A percentile compares a stretch with the other conserved stretches of the same genome.
These are phyloP conservation scores for Halcyon senegalensis DNA, from an alignment of 2,113 vertebrate species.

Conservation along the genomic window DNA sequence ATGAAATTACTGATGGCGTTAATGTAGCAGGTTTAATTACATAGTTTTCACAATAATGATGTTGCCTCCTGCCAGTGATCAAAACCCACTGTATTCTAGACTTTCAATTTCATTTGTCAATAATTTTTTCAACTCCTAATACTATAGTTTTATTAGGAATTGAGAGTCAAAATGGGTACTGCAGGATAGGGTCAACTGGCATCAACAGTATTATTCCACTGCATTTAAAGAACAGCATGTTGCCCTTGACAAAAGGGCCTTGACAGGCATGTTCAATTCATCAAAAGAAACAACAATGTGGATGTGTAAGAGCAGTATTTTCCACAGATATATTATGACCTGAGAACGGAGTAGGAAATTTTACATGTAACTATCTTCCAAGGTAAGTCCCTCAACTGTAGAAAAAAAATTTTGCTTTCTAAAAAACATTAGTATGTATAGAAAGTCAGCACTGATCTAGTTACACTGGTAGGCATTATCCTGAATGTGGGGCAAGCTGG, in stretches of 20 bases:
- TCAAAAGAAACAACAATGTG: neutral
- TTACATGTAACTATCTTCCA: neutral
- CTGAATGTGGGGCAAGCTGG: neutral
- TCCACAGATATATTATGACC: neutral
- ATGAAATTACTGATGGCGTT: slow-evolving; percentile 18
- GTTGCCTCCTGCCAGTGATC: neutral
- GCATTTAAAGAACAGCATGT: neutral
- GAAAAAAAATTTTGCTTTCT: neutral
- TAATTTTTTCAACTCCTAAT: neutral
- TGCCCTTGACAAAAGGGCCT: neutral
- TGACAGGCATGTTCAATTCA: neutral
- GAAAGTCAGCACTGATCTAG: neutral
- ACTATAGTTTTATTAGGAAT: neutral
- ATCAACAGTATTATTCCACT: neutral
- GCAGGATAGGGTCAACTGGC: neutral
- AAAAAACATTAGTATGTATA: neutral
- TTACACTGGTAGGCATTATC: neutral
- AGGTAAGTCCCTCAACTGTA: neutral
- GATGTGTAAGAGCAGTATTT: neutral
- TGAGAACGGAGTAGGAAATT: neutral
- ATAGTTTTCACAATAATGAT: slow-evolving; percentile 12
- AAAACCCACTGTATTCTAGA: neutral
- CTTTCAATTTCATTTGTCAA: neutral
- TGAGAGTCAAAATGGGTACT: neutral
- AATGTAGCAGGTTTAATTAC: neutral